These are phyloP conservation scores for Macrotus californicus DNA, from an alignment of 2,113 vertebrate species.

Conservation along the genomic window DNA sequence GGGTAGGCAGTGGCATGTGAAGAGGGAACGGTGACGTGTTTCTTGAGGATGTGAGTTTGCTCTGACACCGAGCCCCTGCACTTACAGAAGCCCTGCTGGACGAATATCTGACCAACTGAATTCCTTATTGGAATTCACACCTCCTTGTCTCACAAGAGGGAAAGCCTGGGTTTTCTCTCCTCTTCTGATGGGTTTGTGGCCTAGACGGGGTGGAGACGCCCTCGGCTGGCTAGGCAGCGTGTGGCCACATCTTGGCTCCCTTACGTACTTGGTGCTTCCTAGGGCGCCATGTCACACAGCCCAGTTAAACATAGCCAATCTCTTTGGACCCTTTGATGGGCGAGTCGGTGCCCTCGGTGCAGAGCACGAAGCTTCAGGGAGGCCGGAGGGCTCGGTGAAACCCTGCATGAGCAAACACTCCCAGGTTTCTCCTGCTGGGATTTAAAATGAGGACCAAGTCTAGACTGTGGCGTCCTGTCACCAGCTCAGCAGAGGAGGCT, in stretches of 20 bases:
- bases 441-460: neutral
- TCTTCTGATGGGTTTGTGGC: rapidly evolving
- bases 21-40: no score
- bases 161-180: neutral
- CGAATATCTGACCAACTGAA: neutral
- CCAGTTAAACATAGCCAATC: neutral
- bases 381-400: neutral
- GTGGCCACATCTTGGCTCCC: rapidly evolving
- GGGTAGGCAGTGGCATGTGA: no score
- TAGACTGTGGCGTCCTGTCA: rapidly evolving
- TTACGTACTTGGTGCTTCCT: rapidly evolving
- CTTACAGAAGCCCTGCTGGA: rapidly evolving
- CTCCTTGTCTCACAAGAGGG: neutral
- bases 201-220: rapidly evolving
- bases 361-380: neutral
- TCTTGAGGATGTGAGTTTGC: neutral
- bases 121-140: neutral
- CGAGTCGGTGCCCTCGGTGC: neutral
- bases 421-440: neutral
- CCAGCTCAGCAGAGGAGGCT: neutral
- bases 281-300: neutral
- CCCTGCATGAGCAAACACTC: rapidly evolving
- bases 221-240: rapidly evolving
- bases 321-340: neutral
- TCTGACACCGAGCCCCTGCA: rapidly evolving